Percentiles rank a stretch among this genome's conserved stretches.
These are phyloP conservation scores for Galagoides demidoff DNA, from an alignment of 2,797 vertebrate species.

Conservation along the genomic window DNA sequence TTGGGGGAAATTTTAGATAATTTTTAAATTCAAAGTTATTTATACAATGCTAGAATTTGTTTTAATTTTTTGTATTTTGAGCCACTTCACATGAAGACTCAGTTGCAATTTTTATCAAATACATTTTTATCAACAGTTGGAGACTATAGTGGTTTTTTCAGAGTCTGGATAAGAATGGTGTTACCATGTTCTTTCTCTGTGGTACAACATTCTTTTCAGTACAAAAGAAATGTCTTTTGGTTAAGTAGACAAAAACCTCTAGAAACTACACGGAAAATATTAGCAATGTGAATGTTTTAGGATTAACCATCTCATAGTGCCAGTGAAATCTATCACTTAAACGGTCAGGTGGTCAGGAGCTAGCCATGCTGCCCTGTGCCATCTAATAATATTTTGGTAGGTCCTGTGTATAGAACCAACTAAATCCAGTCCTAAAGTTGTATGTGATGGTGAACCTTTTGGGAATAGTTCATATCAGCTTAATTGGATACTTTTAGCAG, in stretches of 20 bases:
- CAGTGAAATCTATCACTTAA: slow-evolving; percentile 67
- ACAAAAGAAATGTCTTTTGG: slow-evolving; percentile 53
- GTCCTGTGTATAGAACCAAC: slow-evolving; percentile 6
- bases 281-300: slow-evolving; percentile 75
- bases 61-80: slow-evolving; percentile 78
- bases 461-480: slow-evolving; percentile 76
- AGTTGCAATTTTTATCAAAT: slow-evolving; percentile 77
- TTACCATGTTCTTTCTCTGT: slow-evolving; percentile 71
- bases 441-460: slow-evolving; percentile 69
- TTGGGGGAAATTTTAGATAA: slow-evolving; percentile 81
- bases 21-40: slow-evolving; percentile 84
- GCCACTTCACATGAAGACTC: slow-evolving; percentile 81
- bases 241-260: slow-evolving; percentile 49
- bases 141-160: slow-evolving; percentile 62
- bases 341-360: slow-evolving; percentile 73
- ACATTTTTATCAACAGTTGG: slow-evolving; percentile 74
- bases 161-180: slow-evolving; percentile 74
- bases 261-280: slow-evolving; percentile 60
- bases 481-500: slow-evolving; percentile 82
- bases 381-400: slow-evolving; percentile 52
- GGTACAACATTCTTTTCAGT: slow-evolving; percentile 76
- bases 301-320: slow-evolving; percentile 73
- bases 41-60: slow-evolving; percentile 71
- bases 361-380: slow-evolving; percentile 80
- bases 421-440: slow-evolving; percentile 75